Base-by-base conservation (phyloP, 2,113 vertebrate genomes). In the Xiphias gladius region DNA sequence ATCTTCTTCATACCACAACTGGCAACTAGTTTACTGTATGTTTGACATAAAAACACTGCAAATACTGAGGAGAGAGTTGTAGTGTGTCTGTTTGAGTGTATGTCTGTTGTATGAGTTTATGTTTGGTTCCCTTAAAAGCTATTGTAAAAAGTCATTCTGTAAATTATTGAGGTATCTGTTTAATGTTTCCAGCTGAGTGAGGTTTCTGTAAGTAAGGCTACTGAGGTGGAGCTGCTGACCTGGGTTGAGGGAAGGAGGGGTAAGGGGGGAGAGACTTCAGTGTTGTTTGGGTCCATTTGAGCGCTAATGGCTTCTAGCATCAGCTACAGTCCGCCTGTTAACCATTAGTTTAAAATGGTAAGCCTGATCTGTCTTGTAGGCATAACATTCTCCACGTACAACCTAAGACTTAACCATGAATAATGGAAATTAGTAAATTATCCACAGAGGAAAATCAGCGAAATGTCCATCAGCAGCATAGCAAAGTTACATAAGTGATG, bases 191-290 rank as follows among this genome's bases (percentile, higher is more conserved):
- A 88, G 90, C 87, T 87, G 85, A 85, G 88, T 81, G 89, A 88
- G 87, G 93, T 93, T 91, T 86, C 80, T 87, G 64, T 86, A 88
- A 84, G 88, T 94, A 95, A 95, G 94, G 94, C 93, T 92, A 92
- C 90, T 87, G 93, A 94, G 93, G 94, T 92, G 86, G 92, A 91
- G 85, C 88, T 89, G 89, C 83, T 85, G 91, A 90, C 93, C 90
- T 92, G 91, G 87, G 72, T 86, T 86, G 82, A 88, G 68, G 73
- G 75, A 80, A 75, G 63, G 62, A 52, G 39, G 59, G 73, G 32
- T 6, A 2, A 19, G 48, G 35, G 32, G 80, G 35, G 62, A 54
- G 82, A 69, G 67, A 43, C 55, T 28, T 84, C 64, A 0, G 63
- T 37, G 26, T 70, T 57, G 30, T 68, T 77, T 26, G 26, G 76